phyloP scores from a whole-genome alignment of 2,797 vertebrate species.

The Miichthys miiuy region DNA sequence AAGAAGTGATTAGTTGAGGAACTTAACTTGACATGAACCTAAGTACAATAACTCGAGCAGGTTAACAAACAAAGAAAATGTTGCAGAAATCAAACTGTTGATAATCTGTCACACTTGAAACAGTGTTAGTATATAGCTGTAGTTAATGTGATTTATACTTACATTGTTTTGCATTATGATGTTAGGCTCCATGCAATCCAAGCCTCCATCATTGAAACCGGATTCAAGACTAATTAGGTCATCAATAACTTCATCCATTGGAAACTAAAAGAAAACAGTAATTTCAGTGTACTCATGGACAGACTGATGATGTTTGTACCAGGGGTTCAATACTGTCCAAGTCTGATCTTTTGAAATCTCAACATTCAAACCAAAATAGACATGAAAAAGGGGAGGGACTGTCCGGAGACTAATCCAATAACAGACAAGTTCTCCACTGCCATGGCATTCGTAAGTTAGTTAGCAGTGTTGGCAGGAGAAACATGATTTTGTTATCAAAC shows the following conservation, averaged over 20 bases:
- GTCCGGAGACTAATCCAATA: slow-evolving; percentile 68
- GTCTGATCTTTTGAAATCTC: slow-evolving; percentile 51
- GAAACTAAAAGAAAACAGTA: slow-evolving; percentile 87
- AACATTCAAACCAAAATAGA: slow-evolving; percentile 69
- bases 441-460: slow-evolving; percentile 43
- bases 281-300: slow-evolving; percentile 69
- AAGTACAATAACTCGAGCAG: neutral
- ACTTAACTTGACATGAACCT: slow-evolving; percentile 23
- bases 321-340: slow-evolving; percentile 51
- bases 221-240: slow-evolving; percentile 94
- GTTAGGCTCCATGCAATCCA: slow-evolving; percentile 91
- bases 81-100: slow-evolving; percentile 35
- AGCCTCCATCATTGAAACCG: slow-evolving; percentile 93
- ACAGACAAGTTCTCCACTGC: slow-evolving; percentile 48
- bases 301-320: slow-evolving; percentile 47
- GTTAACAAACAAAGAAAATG: slow-evolving; percentile 19
- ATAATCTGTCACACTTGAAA: neutral
- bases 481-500: slow-evolving; percentile 70
- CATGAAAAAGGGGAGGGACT: slow-evolving; percentile 34
- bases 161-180: slow-evolving; percentile 94
- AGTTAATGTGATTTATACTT: slow-evolving; percentile 82
- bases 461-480: slow-evolving; percentile 37
- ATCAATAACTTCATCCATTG: slow-evolving; percentile 97
- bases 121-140: slow-evolving; percentile 15
- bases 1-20: slow-evolving; percentile 31